phyloP scores from a whole-genome alignment of 2,797 vertebrate genomes.

The Peromyscus attwateri region DNA sequence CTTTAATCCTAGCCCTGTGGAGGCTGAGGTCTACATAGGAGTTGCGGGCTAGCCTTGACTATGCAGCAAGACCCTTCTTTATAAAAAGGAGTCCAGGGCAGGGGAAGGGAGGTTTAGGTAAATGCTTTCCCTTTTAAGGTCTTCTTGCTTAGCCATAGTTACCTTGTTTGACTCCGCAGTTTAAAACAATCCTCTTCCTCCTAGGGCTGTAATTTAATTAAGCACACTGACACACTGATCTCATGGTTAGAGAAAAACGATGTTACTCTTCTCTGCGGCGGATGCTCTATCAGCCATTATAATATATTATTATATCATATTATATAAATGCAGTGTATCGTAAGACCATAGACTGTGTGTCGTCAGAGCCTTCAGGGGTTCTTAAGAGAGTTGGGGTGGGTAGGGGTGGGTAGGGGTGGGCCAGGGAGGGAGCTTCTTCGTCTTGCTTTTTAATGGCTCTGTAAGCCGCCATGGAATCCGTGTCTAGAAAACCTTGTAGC shows the following conservation, averaged over 20 bases:
- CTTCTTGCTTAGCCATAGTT: not conserved
- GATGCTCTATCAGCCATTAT: not conserved
- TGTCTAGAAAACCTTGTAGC: not conserved
- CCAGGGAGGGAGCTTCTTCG: not conserved
- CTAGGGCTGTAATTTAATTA: not conserved
- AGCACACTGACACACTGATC: not conserved
- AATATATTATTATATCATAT: not conserved
- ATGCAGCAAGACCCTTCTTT: too few relatives aligned
- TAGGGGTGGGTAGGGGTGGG: not conserved
- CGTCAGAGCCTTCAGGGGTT: conserved; percentile 3
- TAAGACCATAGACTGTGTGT: not conserved
- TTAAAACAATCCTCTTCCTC: conserved; percentile 24
- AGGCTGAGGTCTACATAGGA: not conserved
- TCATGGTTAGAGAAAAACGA: not conserved
- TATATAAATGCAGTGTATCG: not conserved
- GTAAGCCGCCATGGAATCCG: not conserved
- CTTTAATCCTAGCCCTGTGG: not conserved
- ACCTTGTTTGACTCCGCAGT: conserved; percentile 5
- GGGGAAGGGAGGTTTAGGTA: too few relatives aligned
- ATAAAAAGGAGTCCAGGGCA: too few relatives aligned
- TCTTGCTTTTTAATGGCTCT: conserved; percentile 13
- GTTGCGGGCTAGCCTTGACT: too few relatives aligned
- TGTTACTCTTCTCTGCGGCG: not conserved
- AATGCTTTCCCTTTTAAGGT: conserved; percentile 37
- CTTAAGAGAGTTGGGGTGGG: not conserved